phyloP scores from a whole-genome alignment of 2,888 invertebrate genomes.

The Mesorhabditis belari region DNA sequence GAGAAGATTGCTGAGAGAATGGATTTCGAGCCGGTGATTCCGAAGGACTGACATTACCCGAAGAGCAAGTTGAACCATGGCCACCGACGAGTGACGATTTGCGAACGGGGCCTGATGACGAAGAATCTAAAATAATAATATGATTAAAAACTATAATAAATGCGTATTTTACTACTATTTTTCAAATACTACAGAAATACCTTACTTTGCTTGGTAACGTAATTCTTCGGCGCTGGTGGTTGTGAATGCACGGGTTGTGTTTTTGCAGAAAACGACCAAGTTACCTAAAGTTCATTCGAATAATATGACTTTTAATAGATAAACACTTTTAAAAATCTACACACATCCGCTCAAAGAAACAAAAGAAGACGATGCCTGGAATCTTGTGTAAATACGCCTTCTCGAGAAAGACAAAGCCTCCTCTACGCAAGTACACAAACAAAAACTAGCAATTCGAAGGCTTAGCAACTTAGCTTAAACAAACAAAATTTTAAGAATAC shows the following conservation, averaged over 20 bases:
- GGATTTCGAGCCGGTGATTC: not conserved
- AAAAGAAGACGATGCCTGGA: not conserved
- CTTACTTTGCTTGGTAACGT: not conserved
- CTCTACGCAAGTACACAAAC: too few species aligned
- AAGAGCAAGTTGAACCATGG: not conserved
- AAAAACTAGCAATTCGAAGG: too few species aligned
- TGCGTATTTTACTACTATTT: too few species aligned
- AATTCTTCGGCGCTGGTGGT: conserved; percentile 6
- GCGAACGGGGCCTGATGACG: conserved; percentile 2
- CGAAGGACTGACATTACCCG: not conserved
- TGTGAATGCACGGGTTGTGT: conserved; percentile 25
- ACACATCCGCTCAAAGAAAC: too few species aligned
- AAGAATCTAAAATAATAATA: not conserved
- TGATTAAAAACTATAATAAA: too few species aligned
- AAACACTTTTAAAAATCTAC: too few species aligned
- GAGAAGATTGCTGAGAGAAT: not conserved
- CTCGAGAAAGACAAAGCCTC: too few species aligned
- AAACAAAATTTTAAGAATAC: not conserved
- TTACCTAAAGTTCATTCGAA: too few species aligned
- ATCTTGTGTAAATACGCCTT: too few species aligned
- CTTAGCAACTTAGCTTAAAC: too few species aligned
- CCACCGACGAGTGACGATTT: conserved; percentile 24
- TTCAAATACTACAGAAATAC: too few species aligned
- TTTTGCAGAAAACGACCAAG: conserved; percentile 32
- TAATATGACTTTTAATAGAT: too few species aligned